Base-by-base conservation (phyloP, 2,888 invertebrate genomes). In the Salpingus planirostris region DNA sequence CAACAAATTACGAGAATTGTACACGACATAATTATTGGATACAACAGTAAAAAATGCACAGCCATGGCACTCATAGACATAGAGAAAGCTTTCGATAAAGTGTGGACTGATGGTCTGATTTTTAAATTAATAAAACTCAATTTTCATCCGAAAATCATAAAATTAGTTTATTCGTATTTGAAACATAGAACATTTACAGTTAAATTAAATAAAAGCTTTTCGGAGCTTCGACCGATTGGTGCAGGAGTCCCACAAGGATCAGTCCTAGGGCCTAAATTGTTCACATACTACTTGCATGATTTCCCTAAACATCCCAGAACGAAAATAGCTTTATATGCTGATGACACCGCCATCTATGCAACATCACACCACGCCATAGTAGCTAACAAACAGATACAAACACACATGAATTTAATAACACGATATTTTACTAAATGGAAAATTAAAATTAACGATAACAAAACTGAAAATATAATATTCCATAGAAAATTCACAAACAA, bases 31-130 rank as follows among this genome's bases (percentile, higher is more conserved):
- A 18, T 8, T 8, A 8, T 7, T 18, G 8, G 8, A 7, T 18
- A 18, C 18, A 18, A 18, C 18, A 18, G 8, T 7, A 8, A 8
- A 8, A 6, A 7, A 7, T 8, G 8, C 18, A 18, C 18, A 6
- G 6, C 18, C 8, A 18, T 18, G 18, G n/a, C n/a, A n/a, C 0
- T 55, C 54, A n/a, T n/a, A n/a, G n/a, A n/a, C n/a, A n/a, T n/a
- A n/a, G n/a, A n/a, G n/a, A n/a, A n/a, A n/a, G n/a, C n/a, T n/a
- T n/a, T n/a, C n/a, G n/a, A n/a, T n/a, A n/a, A n/a, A n/a, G n/a
- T n/a, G n/a, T n/a, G n/a, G 51, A 44, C 47, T n/a, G 34, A 49
- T n/a, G 51, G 52, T 3, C 46, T 59, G 2, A 39, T 54, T 1
- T 45, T 40, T 31, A 57, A 55, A 44, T 36, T 60, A 32, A 44